Percentiles rank a stretch among this genome's conserved stretches.
These are phyloP conservation scores for Drosophila navojoa DNA, from an alignment of 1,140 invertebrate species.

Conservation along the genomic window DNA sequence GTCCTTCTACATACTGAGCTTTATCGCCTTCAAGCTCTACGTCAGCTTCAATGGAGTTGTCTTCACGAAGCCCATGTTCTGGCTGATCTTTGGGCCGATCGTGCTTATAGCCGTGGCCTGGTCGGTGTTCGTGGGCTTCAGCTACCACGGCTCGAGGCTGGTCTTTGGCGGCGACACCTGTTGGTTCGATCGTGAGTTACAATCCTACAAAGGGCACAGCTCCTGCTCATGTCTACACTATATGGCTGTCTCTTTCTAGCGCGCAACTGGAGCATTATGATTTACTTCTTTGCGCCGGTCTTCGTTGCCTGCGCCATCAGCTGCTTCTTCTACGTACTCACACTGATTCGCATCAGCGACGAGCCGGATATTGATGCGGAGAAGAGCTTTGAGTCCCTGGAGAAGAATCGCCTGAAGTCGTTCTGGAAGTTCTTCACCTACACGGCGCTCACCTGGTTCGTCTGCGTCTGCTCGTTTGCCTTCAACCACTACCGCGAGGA, in stretches of 20 bases:
- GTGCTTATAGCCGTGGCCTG: slow-evolving; percentile 65
- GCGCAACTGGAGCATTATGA: slow-evolving; percentile 73
- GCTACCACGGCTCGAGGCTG: slow-evolving; percentile 47
- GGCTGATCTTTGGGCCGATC: slow-evolving; percentile 74
- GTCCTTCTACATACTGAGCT: slow-evolving; percentile 78
- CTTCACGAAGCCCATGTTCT: slow-evolving; percentile 77
- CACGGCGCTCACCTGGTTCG: slow-evolving; percentile 63
- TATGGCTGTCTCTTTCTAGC: slow-evolving; percentile 33
- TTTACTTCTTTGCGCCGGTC: slow-evolving; percentile 71
- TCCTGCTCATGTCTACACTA: not conserved
- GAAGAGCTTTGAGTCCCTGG: slow-evolving; percentile 62
- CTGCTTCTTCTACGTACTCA: slow-evolving; percentile 73
- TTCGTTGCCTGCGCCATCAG: slow-evolving; percentile 67
- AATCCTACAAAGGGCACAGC: not conserved
- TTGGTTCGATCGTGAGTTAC: slow-evolving; percentile 80
- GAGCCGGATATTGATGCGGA: slow-evolving; percentile 48
- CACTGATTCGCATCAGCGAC: slow-evolving; percentile 65
- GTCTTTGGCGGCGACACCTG: slow-evolving; percentile 74
- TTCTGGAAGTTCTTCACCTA: slow-evolving; percentile 79
- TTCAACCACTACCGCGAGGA: slow-evolving; percentile 73
- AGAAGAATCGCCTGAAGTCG: slow-evolving; percentile 72
- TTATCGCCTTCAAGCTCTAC: slow-evolving; percentile 75
- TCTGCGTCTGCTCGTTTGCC: slow-evolving; percentile 68
- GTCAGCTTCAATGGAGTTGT: slow-evolving; percentile 75
- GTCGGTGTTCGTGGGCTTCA: slow-evolving; percentile 68